Evolutionary conservation across 2,797 vertebrate species (phyloP), one percentile per base, ranked within the genome.

Genomic region (Australoheros facetus): DNA sequence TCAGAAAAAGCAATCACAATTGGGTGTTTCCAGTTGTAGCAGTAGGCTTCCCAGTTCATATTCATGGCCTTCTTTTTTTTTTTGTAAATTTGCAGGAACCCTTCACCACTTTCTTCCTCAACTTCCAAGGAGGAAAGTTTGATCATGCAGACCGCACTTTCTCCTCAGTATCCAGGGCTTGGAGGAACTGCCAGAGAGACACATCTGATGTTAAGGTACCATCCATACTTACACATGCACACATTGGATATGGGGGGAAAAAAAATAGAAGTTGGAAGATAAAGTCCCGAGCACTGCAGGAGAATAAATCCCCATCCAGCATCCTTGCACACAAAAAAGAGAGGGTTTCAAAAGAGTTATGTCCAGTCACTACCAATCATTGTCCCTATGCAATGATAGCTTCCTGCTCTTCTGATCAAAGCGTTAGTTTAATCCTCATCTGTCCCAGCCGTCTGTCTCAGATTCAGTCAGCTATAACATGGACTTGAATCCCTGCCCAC

Each of bases 51-150:
- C 34, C 10, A 57, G 11, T 19, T 70, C 17, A 57, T 7, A 54
- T 81, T 85, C 16, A 69, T 11, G 10, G 7, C 1, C 1, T 70
- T 2, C 55, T 10, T 56, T 21, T 78, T 28, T 14, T 13, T 37
- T 37, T 37, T 37, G 9, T 37, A 37, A 13, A 51, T 79, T 58
- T 30, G 32, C 92, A 99, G 98, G 98, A 99, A 73, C 98, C 98
- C 23, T 99, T 99, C 91, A 98, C 98, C 80, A 99, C 98, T 0
- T 97, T 97, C 86, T 99, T 99, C 92, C 96, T 99, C 7, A 98
- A 99, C 95, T 95, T 99, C 62, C 98, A 99, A 97, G 98, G 98
- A 87, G 98, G 98, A 23, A 99, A 99, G 91, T 99, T 99, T 92
- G 98, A 99, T 91, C 98, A 99, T 9, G 97, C 98, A 26, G 98